A percentile compares a stretch with the other conserved stretches of the same genome.
phyloP scores from a whole-genome alignment of 2,888 invertebrate genomes.

The Chesias legatella region DNA sequence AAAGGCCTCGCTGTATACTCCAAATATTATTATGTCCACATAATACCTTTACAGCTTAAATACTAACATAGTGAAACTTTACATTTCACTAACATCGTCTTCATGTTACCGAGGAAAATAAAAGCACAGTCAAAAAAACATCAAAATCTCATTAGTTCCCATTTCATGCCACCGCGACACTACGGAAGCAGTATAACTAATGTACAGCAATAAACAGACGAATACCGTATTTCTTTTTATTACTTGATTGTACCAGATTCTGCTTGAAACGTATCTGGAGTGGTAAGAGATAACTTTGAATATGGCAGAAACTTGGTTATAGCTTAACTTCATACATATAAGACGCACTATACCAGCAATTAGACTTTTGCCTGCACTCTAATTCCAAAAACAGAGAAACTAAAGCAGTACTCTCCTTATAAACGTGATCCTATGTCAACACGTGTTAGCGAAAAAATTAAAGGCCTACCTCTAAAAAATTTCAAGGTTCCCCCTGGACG shows the following conservation, averaged over 20 bases:
- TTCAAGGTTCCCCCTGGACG: no score
- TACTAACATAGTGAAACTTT: constrained; percentile 38
- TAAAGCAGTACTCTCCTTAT: no score
- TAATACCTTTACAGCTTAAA: constrained; percentile 20
- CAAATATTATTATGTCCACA: constrained; percentile 13
- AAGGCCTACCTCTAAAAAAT: no score
- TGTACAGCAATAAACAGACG: constrained; percentile 78
- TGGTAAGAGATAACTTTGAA: constrained; percentile 37
- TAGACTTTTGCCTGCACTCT: no score
- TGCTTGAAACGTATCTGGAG: constrained; percentile 68
- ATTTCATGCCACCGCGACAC: constrained; percentile 78
- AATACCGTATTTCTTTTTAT: constrained; percentile 79
- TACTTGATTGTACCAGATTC: constrained; percentile 72
- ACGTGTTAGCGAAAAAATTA: no score
- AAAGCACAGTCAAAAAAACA: constrained; percentile 80
- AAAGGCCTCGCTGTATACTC: constrained; percentile 1
- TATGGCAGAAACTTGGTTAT: no score
- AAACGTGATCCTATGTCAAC: no score
- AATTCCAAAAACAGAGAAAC: no score
- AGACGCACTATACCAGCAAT: no score
- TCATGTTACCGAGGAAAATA: constrained; percentile 68
- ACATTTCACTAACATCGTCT: constrained; percentile 52
- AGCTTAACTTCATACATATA: no score
- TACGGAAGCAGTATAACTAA: constrained; percentile 80
- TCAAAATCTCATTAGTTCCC: constrained; percentile 81